phyloP scores from a whole-genome alignment of 1,140 invertebrate species.

The Rhopalosiphum padi region DNA sequence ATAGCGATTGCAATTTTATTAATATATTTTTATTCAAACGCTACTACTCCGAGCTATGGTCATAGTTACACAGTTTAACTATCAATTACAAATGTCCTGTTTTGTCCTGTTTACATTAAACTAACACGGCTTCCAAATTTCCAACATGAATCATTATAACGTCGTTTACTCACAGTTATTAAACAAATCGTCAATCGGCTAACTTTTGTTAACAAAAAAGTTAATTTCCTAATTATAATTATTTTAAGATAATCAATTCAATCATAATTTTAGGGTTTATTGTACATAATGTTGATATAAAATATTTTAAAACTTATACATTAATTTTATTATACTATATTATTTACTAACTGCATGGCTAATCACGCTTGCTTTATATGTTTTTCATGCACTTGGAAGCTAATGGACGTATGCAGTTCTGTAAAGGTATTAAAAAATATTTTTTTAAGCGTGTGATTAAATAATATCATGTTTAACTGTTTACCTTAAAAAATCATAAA shows the following conservation, averaged over 20 bases:
- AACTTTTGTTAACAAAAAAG: background rate
- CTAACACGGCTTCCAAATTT: background rate
- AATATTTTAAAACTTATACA: background rate
- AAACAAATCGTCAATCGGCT: background rate
- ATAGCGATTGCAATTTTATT: background rate
- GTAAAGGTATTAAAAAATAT: slow-evolving; percentile 78
- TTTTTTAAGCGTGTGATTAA: slow-evolving; percentile 54
- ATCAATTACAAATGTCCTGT: background rate
- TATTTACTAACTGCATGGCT: slow-evolving; percentile 48
- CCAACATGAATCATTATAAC: background rate
- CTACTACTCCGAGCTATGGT: background rate
- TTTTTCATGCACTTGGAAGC: slow-evolving; percentile 72
- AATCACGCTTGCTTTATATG: slow-evolving; percentile 56
- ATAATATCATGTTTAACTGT: background rate
- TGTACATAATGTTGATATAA: slow-evolving; percentile 12
- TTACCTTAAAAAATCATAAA: background rate
- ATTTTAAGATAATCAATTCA: background rate
- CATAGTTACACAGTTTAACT: background rate
- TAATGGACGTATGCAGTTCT: slow-evolving; percentile 88
- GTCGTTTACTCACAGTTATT: background rate
- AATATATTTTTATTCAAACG: slow-evolving; percentile 14
- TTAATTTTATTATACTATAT: slow-evolving; percentile 20
- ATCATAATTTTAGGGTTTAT: background rate
- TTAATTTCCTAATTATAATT: background rate
- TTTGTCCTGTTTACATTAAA: background rate